Conservation (phyloP, 1,140 invertebrate species). For the Pseudoatta argentina region DNA sequence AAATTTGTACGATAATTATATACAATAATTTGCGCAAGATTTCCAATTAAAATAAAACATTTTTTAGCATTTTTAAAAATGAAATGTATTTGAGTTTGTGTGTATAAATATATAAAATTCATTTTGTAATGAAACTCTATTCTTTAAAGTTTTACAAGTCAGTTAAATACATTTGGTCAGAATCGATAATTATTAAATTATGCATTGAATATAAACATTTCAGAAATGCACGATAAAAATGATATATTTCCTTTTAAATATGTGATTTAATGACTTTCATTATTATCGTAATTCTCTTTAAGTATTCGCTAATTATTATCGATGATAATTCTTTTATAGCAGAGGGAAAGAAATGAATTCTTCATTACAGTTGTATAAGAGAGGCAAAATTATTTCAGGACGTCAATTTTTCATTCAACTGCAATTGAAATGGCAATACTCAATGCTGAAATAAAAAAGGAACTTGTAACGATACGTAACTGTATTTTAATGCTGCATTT, state of each 20-base stretch:
- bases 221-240: not conserved
- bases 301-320: constrained; percentile 20
- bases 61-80: not conserved
- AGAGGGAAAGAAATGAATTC: constrained; percentile 18
- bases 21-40: not conserved
- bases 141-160: not conserved
- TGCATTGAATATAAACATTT: not conserved
- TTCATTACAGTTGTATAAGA: not conserved
- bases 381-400: not conserved
- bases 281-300: constrained; percentile 14
- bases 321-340: not conserved
- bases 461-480: not conserved
- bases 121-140: not conserved
- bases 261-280: not conserved
- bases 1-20: not conserved
- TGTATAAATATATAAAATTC: too few species aligned
- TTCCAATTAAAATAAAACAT: not conserved
- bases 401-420: constrained; percentile 23
- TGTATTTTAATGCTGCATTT: constrained; percentile 5
- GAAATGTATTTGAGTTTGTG: not conserved
- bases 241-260: not conserved
- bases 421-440: not conserved
- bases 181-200: not conserved
- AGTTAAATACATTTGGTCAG: not conserved
- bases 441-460: not conserved